These are phyloP conservation scores for Onychomys leucogaster DNA, from an alignment of 2,797 vertebrate genomes.

Conservation along the genomic window DNA sequence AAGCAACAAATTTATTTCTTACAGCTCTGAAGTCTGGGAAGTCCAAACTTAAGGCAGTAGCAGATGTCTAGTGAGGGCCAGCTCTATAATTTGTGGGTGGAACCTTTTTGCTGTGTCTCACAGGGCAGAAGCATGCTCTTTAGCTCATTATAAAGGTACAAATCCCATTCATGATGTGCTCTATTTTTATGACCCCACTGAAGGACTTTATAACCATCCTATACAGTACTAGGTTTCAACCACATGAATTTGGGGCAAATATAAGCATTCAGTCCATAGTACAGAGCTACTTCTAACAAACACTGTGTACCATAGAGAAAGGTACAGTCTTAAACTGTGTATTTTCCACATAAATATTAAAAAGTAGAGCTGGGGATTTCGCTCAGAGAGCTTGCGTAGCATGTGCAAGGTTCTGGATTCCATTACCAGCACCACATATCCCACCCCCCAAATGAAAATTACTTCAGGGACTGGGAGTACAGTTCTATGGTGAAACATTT, in stretches of 20 bases:
- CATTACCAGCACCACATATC: neutral
- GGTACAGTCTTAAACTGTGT: conserved; percentile 6
- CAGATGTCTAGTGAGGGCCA: neutral
- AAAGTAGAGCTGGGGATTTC: neutral
- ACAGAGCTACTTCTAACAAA: neutral
- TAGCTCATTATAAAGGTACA: neutral
- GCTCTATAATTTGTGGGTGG: neutral
- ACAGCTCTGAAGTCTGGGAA: neutral
- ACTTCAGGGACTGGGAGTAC: neutral
- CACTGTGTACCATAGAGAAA: neutral
- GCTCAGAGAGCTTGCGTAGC: neutral
- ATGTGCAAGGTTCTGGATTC: neutral
- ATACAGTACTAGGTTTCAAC: neutral
- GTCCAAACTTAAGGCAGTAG: neutral
- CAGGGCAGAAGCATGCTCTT: neutral
- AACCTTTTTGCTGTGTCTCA: neutral
- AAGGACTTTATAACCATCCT: neutral
- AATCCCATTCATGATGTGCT: neutral
- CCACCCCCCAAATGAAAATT: neutral
- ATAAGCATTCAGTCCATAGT: neutral
- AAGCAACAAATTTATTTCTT: conserved; percentile 3
- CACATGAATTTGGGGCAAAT: neutral
- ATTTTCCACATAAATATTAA: neutral
- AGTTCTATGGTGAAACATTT: neutral
- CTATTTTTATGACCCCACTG: neutral